Evolutionary conservation across 2,113 vertebrate genomes (phyloP).

Genomic region (Lynx canadensis): DNA sequence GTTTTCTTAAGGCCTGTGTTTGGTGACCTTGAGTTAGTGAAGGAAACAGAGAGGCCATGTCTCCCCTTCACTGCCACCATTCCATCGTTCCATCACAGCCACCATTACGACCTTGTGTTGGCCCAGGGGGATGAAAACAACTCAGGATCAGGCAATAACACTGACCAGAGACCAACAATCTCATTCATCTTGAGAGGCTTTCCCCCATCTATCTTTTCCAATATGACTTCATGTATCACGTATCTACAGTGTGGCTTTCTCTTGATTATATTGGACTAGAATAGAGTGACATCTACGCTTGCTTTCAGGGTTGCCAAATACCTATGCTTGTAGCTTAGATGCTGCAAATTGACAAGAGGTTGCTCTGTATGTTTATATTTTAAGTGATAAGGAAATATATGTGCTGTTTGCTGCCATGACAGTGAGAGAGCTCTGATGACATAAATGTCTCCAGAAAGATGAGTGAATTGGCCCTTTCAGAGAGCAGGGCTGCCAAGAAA

Average conservation of each 20-base stretch:
- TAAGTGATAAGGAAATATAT: conserved; percentile 78
- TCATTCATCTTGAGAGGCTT: not conserved
- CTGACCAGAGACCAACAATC: not conserved
- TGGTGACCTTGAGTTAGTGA: not conserved
- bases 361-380: conserved; percentile 71
- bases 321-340: conserved; percentile 27
- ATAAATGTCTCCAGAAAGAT: conserved; percentile 76
- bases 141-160: not conserved
- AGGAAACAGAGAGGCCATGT: not conserved
- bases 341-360: conserved; percentile 26
- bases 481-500: conserved; percentile 74
- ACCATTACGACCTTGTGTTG: not conserved
- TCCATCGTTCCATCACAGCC: not conserved
- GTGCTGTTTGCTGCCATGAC: conserved; percentile 75
- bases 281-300: not conserved
- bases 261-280: conserved; percentile 1
- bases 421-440: conserved; percentile 68
- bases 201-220: not conserved
- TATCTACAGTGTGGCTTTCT: not conserved
- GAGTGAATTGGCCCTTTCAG: conserved; percentile 76
- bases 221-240: not conserved
- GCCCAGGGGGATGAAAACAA: not conserved
- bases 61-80: not conserved
- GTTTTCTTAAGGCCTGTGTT: not conserved
- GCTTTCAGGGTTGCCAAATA: conserved; percentile 36